These are phyloP conservation scores for Drosophila rhopaloa DNA, from an alignment of 1,140 invertebrate species.

Conservation along the genomic window DNA sequence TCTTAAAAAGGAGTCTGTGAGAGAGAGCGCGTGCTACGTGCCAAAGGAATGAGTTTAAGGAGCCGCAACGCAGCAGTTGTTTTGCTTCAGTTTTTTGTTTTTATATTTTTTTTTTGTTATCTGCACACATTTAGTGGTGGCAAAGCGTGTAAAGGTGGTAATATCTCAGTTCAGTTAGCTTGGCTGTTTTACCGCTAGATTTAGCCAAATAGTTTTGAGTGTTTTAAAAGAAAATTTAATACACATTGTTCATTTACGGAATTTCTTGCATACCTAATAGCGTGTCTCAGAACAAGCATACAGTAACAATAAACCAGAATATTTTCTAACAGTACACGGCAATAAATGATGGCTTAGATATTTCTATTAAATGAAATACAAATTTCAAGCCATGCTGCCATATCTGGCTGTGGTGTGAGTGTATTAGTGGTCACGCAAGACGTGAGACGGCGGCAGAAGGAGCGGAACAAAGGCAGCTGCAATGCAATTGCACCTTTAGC, in stretches of 20 bases:
- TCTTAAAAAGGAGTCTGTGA: slow-evolving; percentile 65
- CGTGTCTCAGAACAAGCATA: no score
- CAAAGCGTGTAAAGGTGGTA: slow-evolving; percentile 60
- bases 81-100: slow-evolving; percentile 40
- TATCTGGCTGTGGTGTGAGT: slow-evolving; percentile 18
- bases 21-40: slow-evolving; percentile 60
- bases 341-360: no score
- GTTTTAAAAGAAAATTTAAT: no score
- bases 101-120: slow-evolving; percentile 40
- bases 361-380: background rate
- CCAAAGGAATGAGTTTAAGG: slow-evolving; percentile 46
- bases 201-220: background rate
- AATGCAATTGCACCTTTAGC: slow-evolving; percentile 81
- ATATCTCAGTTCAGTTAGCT: slow-evolving; percentile 8
- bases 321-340: no score
- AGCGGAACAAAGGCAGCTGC: slow-evolving; percentile 74
- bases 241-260: background rate
- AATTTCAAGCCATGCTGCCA: slow-evolving; percentile 3
- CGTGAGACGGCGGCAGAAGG: slow-evolving; percentile 39
- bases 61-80: slow-evolving; percentile 42
- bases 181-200: background rate
- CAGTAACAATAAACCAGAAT: no score
- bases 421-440: slow-evolving; percentile 77
- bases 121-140: slow-evolving; percentile 73
- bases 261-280: slow-evolving; percentile 2